Evolutionary conservation across 2,797 vertebrate genomes (phyloP), one percentile per base, ranked within the genome.

Genomic region (Coccyzus lansbergi): DNA sequence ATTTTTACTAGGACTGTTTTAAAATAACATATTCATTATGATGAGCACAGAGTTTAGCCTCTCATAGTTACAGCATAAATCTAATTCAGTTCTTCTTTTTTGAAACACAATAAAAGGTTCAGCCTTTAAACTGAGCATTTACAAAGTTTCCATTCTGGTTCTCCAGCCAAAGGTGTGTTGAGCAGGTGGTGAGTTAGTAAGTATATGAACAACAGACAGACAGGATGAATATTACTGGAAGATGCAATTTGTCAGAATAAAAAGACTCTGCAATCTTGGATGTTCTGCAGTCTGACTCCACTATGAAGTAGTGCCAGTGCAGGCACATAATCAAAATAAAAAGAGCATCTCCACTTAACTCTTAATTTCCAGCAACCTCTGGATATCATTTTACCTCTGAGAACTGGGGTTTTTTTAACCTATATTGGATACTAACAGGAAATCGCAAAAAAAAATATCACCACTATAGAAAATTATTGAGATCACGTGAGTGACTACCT

Each of bases 121-220:
- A 62, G 62, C 26, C 55, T 85, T 60, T 31, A 68, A 94, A 94
- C 20, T 6, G 34, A 93, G 2, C 63, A 74, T 46, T 95, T 78
- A 0, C 83, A 28, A 92, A 48, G 15, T 52, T 95, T 83, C 58
- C 58, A 83, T 58, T 85, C 72, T 64, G 91, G 65, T 81, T 75
- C 63, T 71, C 88, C 53, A 88, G 85, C 72, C 93, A 91, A 91
- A 94, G 88, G 80, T 88, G 69, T 88, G 83, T 31, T 85, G 33
- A 91, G 26, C 86, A 93, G 81, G 72, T 88, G 89, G 28, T 38
- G n/a, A 83, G 33, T 63, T 64, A 90, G 25, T 36, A 88, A 75
- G 15, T 44, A 31, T 42, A 86, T 40, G 76, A 80, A 69, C 46
- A 89, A 68, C 14, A 93, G 79, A 49, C 29, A 60, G 62, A 71